These are phyloP conservation scores for Anhinga rufa DNA, from an alignment of 2,113 vertebrate genomes.

Conservation along the genomic window DNA sequence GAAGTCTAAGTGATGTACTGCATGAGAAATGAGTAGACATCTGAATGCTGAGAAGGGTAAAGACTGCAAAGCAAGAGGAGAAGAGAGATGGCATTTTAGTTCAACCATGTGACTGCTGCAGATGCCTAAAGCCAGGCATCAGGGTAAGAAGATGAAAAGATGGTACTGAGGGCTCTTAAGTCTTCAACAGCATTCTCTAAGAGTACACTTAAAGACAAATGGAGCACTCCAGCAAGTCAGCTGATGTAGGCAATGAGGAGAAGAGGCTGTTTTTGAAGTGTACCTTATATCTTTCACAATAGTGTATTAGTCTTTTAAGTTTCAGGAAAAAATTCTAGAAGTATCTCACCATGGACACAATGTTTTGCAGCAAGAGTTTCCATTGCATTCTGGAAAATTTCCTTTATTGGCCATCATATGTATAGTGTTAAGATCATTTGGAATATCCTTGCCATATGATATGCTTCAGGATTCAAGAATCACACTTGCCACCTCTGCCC, in stretches of 20 bases:
- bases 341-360: neutral
- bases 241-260: neutral
- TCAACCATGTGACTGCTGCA: neutral
- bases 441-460: neutral
- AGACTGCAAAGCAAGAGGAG: neutral
- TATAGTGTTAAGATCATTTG: neutral
- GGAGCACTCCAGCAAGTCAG: constrained; percentile 42
- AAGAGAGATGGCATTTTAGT: neutral
- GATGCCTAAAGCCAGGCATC: neutral
- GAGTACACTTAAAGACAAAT: constrained; percentile 31
- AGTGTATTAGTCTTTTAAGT: neutral
- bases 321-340: neutral
- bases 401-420: neutral
- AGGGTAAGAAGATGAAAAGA: neutral
- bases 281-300: neutral
- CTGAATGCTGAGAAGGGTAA: neutral
- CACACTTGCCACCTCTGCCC: neutral
- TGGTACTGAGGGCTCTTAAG: constrained; percentile 31
- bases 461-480: neutral
- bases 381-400: neutral
- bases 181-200: neutral
- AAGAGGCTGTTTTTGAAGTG: neutral
- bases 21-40: neutral
- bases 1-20: neutral
- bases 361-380: neutral